These are phyloP conservation scores for Adrianichthys oophorus DNA, from an alignment of 2,797 vertebrate species.

Conservation along the genomic window DNA sequence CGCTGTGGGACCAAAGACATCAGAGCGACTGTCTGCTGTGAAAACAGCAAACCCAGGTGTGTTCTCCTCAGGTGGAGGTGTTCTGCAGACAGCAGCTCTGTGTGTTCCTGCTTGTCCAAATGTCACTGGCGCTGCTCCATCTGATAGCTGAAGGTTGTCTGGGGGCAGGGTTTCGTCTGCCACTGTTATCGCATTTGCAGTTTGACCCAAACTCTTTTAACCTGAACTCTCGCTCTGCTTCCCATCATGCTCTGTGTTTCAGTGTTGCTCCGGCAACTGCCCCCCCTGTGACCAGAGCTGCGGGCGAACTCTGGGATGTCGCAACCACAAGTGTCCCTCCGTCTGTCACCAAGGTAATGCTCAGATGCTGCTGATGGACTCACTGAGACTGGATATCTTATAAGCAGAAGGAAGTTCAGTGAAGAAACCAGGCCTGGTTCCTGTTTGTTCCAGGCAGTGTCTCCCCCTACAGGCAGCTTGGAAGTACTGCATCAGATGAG, in stretches of 20 bases:
- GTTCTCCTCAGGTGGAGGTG: too few relatives aligned
- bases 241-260: constrained; percentile 41
- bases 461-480: too few relatives aligned
- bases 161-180: too few relatives aligned
- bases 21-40: too few relatives aligned
- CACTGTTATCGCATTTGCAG: too few relatives aligned
- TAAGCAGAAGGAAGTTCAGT: too few relatives aligned
- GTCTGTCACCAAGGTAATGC: constrained; percentile 93
- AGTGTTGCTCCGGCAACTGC: constrained; percentile 96
- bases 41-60: too few relatives aligned
- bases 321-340: constrained; percentile 96
- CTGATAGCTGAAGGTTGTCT: neutral
- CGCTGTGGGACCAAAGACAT: too few relatives aligned
- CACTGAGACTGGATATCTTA: neutral
- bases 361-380: neutral
- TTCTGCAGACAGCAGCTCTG: too few relatives aligned
- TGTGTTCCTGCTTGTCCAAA: constrained; percentile 6
- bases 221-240: constrained; percentile 2
- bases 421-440: too few relatives aligned
- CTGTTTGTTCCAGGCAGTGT: too few relatives aligned
- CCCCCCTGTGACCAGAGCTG: constrained; percentile 92
- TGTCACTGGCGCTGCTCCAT: constrained; percentile 14
- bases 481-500: too few relatives aligned
- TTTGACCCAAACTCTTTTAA: neutral
- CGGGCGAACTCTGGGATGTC: constrained; percentile 87